Percentiles rank a stretch among this genome's conserved stretches.
Evolutionary conservation across 2,797 vertebrate species (phyloP).

Genomic region (Oreortyx pictus): DNA sequence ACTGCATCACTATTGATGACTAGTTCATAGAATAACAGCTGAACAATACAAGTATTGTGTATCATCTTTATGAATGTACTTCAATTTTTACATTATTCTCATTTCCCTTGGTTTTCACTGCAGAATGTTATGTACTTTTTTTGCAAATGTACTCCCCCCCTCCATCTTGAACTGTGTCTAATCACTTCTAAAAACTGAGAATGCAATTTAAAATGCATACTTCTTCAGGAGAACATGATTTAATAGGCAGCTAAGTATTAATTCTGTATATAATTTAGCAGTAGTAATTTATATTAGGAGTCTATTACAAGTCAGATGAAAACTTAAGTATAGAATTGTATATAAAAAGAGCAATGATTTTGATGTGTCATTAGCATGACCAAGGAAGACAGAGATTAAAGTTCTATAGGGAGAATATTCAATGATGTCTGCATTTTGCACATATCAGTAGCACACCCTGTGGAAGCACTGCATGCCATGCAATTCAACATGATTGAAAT

Average conservation of each 20-base stretch:
- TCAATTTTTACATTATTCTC: neutral
- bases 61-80: neutral
- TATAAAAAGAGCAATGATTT: neutral
- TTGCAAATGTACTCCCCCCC: neutral
- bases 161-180: neutral
- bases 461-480: neutral
- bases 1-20: neutral
- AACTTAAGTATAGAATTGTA: neutral
- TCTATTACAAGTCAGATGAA: neutral
- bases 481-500: neutral
- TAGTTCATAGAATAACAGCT: neutral
- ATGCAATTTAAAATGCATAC: neutral
- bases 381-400: neutral
- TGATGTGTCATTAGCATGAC: neutral
- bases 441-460: neutral
- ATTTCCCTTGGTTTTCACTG: neutral
- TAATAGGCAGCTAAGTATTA: slow-evolving; percentile 13
- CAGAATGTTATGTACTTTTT: neutral
- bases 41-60: neutral
- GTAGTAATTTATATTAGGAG: neutral
- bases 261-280: neutral
- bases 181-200: neutral
- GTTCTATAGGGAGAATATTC: neutral
- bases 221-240: neutral
- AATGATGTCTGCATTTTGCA: neutral